These are phyloP conservation scores for Parauchenoglanis punctatus DNA, from an alignment of 2,797 vertebrate genomes.

Conservation along the genomic window DNA sequence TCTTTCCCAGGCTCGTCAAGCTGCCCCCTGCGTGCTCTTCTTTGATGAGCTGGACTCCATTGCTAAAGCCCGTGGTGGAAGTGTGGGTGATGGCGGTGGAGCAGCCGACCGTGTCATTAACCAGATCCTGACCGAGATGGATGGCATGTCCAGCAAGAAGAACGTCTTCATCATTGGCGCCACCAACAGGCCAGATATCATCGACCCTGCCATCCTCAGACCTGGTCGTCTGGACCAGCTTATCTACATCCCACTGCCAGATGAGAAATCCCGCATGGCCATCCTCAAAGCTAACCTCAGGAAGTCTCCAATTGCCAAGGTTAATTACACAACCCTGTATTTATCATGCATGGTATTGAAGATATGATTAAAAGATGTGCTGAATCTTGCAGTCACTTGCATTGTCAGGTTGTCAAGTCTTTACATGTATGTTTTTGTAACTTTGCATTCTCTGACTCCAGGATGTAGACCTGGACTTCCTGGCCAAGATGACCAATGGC, in stretches of 20 bases:
- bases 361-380: neutral
- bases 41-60: slow-evolving; percentile 98
- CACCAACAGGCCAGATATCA: slow-evolving; percentile 97
- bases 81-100: slow-evolving; percentile 92
- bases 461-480: slow-evolving; percentile 95
- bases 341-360: neutral
- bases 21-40: slow-evolving; percentile 94
- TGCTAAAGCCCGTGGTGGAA: slow-evolving; percentile 94
- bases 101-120: slow-evolving; percentile 97
- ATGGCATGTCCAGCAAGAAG: slow-evolving; percentile 98
- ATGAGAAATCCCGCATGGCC: slow-evolving; percentile 96
- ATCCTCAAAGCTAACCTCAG: slow-evolving; percentile 97
- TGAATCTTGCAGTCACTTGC: neutral
- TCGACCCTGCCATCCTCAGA: slow-evolving; percentile 95
- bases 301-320: slow-evolving; percentile 96
- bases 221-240: slow-evolving; percentile 95
- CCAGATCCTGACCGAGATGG: slow-evolving; percentile 98
- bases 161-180: slow-evolving; percentile 98
- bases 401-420: neutral
- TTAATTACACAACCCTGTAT: slow-evolving; percentile 41
- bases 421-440: neutral
- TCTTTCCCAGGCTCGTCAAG: slow-evolving; percentile 86
- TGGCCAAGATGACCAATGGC: slow-evolving; percentile 98
- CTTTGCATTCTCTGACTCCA: slow-evolving; percentile 53
- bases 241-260: slow-evolving; percentile 96